Base-by-base conservation (phyloP, 2,113 vertebrate species). In the Dicaeum eximium region DNA sequence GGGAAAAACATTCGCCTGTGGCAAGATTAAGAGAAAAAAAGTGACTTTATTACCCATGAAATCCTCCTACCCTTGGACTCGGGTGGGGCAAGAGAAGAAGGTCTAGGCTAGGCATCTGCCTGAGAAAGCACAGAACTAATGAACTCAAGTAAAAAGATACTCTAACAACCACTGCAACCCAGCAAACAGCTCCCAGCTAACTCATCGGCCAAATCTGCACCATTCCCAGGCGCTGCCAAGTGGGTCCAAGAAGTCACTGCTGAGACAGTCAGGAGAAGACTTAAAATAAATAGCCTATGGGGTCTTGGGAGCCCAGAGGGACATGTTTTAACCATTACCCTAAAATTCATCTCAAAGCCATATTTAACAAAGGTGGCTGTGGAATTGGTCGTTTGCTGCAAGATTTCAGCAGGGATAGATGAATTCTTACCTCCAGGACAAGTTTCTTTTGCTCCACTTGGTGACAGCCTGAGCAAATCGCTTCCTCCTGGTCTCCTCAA, bases 371-470 rank as follows among this genome's bases (percentile, higher is more conserved):
- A 67, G 31, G 11, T 53, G 57, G 66, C 64, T 1, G 0, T 10
- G 33, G 33, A 45, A 66, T 3, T 33, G 19, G 30, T 66, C 64
- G 47, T 79, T 61, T 0, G 2, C 38, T 37, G 24, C 44, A 47
- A 30, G 23, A 15, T 30, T 73, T 65, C 54, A 9, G 20, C 7
- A 37, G 24, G 14, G 22, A 37, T 22, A 31, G 67, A 45, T 25
- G 22, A 75, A 80, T 25, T 33, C 96, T 71, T 97, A 99, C 99
- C 99, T 99, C 99, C 99, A 99, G 3, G 99, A 99, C 64, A 99
- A 97, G 95, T 99, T 99, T 85, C 99, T 98, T 92, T 99, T 99
- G 94, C 96, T 98, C 99, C 99, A 99, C 93, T 99, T 99, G 97
- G 98, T 98, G 8, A 97, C 96, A 48, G 97, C 92, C 5, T 95